Conservation (phyloP, 2,888 invertebrate genomes). For the Diarsia brunnea region DNA sequence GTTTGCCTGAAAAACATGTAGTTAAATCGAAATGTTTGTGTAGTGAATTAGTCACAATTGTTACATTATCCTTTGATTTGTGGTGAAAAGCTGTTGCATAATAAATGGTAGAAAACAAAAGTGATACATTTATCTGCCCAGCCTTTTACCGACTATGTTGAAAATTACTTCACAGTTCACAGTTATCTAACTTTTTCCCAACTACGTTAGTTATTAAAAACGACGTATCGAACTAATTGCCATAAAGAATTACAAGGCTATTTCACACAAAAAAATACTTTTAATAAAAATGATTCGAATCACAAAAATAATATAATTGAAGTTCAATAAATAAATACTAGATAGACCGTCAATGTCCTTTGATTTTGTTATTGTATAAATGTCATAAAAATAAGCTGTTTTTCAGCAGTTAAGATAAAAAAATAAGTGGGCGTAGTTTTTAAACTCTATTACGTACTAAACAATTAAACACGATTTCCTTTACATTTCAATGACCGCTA, state of each 20-base stretch:
- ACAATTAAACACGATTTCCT: neutral
- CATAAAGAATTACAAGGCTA: no score
- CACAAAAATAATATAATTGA: neutral
- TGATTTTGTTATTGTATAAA: constrained; percentile 19
- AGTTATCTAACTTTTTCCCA: no score
- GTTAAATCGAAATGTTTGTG: neutral
- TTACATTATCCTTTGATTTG: neutral
- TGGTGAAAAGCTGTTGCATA: neutral
- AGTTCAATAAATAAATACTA: constrained; percentile 4
- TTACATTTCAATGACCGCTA: neutral
- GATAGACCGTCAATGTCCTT: constrained; percentile 16
- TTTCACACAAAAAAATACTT: no score
- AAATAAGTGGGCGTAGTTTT: constrained; percentile 22
- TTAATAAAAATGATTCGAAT: constrained; percentile 6
- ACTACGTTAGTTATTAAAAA: no score
- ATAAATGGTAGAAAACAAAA: neutral
- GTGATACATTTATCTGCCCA: neutral
- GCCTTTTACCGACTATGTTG: neutral
- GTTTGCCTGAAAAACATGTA: neutral
- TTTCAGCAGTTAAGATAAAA: constrained; percentile 11
- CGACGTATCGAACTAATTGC: no score
- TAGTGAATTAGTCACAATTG: neutral
- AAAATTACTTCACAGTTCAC: no score
- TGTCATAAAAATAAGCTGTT: constrained; percentile 9
- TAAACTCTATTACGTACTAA: constrained; percentile 5